Base-by-base conservation (phyloP, 2,888 invertebrate genomes). In the Petrolisthes cinctipes region DNA sequence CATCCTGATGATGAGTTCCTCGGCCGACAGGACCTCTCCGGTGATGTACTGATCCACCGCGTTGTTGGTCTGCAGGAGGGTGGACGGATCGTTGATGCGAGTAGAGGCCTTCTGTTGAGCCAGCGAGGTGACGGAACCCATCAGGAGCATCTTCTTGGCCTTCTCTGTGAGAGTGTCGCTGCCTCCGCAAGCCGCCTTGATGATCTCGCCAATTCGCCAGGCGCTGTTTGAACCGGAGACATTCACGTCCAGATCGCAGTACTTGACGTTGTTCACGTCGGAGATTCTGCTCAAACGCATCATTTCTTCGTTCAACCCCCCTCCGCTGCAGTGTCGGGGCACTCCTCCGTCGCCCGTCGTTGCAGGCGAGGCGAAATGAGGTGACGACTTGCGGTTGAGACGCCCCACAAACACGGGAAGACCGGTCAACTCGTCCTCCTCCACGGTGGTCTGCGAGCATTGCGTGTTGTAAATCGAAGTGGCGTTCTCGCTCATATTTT, bases 331-430 rank as follows among this genome's bases (percentile, higher is more conserved):
- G n/a, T n/a, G n/a, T n/a, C n/a, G n/a, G n/a, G n/a, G n/a, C n/a
- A n/a, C n/a, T n/a, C n/a, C n/a, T n/a, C n/a, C n/a, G n/a, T n/a
- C n/a, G n/a, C n/a, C n/a, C n/a, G n/a, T n/a, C n/a, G n/a, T n/a
- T n/a, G n/a, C n/a, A n/a, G n/a, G n/a, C n/a, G n/a, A n/a, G n/a
- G n/a, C n/a, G n/a, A n/a, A n/a, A n/a, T n/a, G n/a, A n/a, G n/a
- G n/a, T n/a, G n/a, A n/a, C n/a, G n/a, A n/a, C n/a, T n/a, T n/a
- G n/a, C n/a, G n/a, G n/a, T n/a, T n/a, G 6, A 9, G 7, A 14
- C 75, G 75, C 7, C 80, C 80, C 1, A 79, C 80, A 79, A 79
- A 79, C 2, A 79, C 56, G 80, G 80, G 80, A 2, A 79, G 5
- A 14, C 80, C 80, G 3, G 51, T 79, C 17, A 3, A 2, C 2